Percentiles rank a stretch among this genome's conserved stretches.
phyloP scores from a whole-genome alignment of 2,113 vertebrate species.

The Eurypyga helias region DNA sequence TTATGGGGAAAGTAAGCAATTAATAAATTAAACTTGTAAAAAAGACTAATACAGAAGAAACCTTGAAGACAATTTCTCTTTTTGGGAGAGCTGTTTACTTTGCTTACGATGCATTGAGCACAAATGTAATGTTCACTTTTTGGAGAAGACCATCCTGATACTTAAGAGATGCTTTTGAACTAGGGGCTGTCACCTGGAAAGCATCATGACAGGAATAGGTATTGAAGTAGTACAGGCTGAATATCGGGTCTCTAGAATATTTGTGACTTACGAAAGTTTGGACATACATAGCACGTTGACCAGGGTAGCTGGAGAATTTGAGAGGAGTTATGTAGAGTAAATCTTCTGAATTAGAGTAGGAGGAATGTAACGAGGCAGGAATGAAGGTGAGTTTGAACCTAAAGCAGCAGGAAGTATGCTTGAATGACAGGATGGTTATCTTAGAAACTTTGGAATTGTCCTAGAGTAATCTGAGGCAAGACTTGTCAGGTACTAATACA shows the following conservation, averaged over 20 bases:
- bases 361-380: neutral
- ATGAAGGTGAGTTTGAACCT: neutral
- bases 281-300: fast-evolving
- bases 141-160: neutral
- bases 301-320: neutral
- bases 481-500: neutral
- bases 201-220: neutral
- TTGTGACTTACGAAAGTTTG: neutral
- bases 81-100: neutral
- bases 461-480: neutral
- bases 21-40: neutral
- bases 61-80: neutral
- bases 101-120: neutral
- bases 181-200: neutral
- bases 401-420: neutral
- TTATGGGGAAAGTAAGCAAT: neutral
- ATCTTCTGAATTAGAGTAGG: neutral
- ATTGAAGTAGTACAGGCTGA: neutral
- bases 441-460: neutral
- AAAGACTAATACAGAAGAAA: neutral
- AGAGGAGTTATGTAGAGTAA: neutral
- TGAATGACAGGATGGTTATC: neutral
- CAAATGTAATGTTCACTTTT: neutral
- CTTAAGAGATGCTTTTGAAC: neutral
- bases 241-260: neutral